Evolutionary conservation across 2,113 vertebrate species (phyloP).

Genomic region (Melanostigma gelatinosum): DNA sequence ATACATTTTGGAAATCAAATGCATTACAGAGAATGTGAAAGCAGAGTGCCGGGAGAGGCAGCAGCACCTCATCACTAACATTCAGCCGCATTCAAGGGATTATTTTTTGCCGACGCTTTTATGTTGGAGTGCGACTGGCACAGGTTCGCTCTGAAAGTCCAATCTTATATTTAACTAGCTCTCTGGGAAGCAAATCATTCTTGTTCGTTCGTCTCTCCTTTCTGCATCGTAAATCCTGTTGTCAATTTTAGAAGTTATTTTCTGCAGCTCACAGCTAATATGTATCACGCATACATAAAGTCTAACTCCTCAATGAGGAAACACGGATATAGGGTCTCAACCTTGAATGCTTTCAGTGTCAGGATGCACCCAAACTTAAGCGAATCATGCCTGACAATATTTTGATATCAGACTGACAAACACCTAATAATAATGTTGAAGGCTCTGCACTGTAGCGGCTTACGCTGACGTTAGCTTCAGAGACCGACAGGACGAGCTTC

Average conservation of each 20-base stretch:
- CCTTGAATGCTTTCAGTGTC: neutral
- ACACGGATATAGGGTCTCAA: neutral
- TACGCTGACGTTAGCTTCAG: slow-evolving; percentile 2
- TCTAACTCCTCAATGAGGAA: neutral
- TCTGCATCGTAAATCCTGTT: neutral
- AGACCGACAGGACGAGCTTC: slow-evolving; percentile 23
- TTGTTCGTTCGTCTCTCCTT: neutral
- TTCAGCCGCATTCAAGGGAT: slow-evolving; percentile 22
- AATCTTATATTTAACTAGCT: slow-evolving; percentile 32
- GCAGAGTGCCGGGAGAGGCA: slow-evolving; percentile 9
- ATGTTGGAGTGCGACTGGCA: slow-evolving; percentile 14
- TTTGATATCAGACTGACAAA: slow-evolving; percentile 2
- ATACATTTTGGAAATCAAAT: slow-evolving; percentile 50
- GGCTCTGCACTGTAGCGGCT: slow-evolving; percentile 2
- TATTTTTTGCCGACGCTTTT: slow-evolving; percentile 30
- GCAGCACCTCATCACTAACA: slow-evolving; percentile 12
- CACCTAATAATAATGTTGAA: slow-evolving; percentile 22
- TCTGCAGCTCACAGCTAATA: neutral
- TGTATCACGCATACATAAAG: neutral
- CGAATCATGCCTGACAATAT: neutral
- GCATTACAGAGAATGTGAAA: slow-evolving; percentile 48
- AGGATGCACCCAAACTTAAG: neutral
- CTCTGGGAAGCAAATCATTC: slow-evolving; percentile 18
- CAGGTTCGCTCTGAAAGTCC: slow-evolving; percentile 35
- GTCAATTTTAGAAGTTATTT: neutral